Evolutionary conservation across 2,797 vertebrate species (phyloP).

Genomic region (Natrix natrix): DNA sequence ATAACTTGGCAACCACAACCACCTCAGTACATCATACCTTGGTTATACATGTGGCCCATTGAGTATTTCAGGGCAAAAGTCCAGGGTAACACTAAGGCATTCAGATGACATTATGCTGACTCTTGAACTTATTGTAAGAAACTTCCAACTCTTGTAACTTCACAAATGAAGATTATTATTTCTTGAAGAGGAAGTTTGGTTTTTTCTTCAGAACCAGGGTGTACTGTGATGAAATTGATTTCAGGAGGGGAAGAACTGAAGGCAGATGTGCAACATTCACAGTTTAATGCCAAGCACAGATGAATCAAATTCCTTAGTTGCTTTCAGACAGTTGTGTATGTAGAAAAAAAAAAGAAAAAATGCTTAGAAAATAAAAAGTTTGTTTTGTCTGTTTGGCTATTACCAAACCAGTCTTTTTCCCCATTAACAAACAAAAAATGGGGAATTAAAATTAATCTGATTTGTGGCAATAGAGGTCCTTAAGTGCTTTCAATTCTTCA

Average conservation of each 20-base stretch:
- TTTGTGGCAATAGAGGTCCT: conserved; percentile 99
- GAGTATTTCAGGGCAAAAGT: conserved; percentile 61
- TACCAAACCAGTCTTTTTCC: conserved; percentile 83
- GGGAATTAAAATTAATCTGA: conserved; percentile 87
- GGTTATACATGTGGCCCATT: conserved; percentile 54
- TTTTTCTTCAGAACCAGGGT: conserved; percentile 68
- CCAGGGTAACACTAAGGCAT: conserved; percentile 73
- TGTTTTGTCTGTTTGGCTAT: conserved; percentile 75
- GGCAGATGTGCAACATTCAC: conserved; percentile 80
- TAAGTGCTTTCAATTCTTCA: conserved; percentile 99
- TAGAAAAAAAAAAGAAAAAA: conserved; percentile 77
- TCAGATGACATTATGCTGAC: conserved; percentile 65
- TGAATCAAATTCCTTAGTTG: conserved; percentile 78
- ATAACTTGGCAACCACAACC: conserved; percentile 67
- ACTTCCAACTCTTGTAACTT: conserved; percentile 57
- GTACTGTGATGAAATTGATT: conserved; percentile 63
- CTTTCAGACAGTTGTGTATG: conserved; percentile 82
- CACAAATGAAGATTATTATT: conserved; percentile 65
- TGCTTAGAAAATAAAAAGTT: conserved; percentile 83
- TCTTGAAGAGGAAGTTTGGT: conserved; percentile 67
- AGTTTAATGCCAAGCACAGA: conserved; percentile 83
- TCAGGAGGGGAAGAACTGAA: conserved; percentile 70
- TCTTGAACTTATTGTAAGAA: conserved; percentile 62
- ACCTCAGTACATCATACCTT: conserved; percentile 65
- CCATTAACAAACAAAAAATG: conserved; percentile 67